Conservation (phyloP, 2,888 invertebrate genomes). For the Rapana venosa region DNA sequence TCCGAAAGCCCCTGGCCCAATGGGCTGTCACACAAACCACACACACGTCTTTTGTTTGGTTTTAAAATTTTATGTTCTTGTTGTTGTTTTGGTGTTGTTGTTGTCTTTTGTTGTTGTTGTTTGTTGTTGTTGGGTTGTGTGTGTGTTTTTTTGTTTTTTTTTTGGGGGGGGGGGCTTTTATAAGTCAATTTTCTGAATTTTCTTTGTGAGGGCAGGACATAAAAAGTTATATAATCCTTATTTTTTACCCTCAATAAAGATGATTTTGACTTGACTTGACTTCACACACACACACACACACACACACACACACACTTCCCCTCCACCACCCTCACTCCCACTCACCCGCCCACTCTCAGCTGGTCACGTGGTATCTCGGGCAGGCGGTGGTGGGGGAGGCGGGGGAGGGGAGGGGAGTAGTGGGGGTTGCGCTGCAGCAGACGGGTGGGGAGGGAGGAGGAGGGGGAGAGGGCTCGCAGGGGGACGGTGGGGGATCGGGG, state of each 20-base stretch:
- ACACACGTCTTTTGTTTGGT: no score
- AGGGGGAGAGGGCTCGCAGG: slow-evolving; percentile 36
- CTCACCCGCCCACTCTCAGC: slow-evolving; percentile 90
- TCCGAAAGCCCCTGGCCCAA: slow-evolving; percentile 98
- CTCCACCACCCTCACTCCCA: neutral
- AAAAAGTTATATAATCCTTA: no score
- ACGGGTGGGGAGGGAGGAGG: slow-evolving; percentile 41
- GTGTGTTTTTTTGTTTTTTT: no score
- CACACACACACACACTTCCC: neutral
- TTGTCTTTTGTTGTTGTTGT: no score
- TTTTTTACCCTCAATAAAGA: no score
- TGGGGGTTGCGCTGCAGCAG: slow-evolving; percentile 94
- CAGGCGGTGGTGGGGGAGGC: slow-evolving; percentile 63
- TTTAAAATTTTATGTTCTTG: no score
- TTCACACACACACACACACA: neutral
- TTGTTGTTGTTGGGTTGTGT: no score
- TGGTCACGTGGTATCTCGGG: slow-evolving; percentile 88
- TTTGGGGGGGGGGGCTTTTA: no score
- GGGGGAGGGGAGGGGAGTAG: slow-evolving; percentile 91
- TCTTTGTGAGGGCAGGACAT: no score
- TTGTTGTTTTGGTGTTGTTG: no score
- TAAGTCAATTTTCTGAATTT: no score
- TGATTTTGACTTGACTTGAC: no score
- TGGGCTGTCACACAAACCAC: slow-evolving; percentile 82
- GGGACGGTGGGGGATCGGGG: slow-evolving; percentile 31